Percentiles rank a stretch among this genome's conserved stretches.
These are phyloP conservation scores for Tachystola acroxantha DNA, from an alignment of 2,888 invertebrate species.

Conservation along the genomic window DNA sequence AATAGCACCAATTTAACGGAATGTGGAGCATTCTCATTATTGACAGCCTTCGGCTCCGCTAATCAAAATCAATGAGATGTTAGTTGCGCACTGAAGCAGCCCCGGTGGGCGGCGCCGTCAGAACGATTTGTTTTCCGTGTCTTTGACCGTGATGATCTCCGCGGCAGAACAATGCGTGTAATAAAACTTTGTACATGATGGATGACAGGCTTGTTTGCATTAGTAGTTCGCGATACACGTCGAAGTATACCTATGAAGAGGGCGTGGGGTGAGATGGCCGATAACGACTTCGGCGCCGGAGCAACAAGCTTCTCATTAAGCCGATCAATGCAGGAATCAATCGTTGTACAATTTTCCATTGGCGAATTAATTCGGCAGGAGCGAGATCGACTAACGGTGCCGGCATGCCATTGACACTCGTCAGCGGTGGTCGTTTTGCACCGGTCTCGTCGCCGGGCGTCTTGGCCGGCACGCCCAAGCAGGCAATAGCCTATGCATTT, in stretches of 20 bases:
- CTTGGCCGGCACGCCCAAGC: not conserved
- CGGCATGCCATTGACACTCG: slow-evolving; percentile 74
- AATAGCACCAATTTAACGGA: slow-evolving; percentile 28
- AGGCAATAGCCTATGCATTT: slow-evolving; percentile 1
- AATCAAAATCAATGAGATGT: slow-evolving; percentile 38
- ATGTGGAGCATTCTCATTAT: slow-evolving; percentile 41
- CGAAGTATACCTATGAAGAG: slow-evolving; percentile 22
- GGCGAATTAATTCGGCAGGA: slow-evolving; percentile 73
- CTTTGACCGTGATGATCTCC: slow-evolving; percentile 54
- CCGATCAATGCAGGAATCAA: slow-evolving; percentile 62
- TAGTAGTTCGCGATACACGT: slow-evolving; percentile 29
- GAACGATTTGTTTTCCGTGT: slow-evolving; percentile 42
- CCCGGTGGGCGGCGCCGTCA: slow-evolving; percentile 27
- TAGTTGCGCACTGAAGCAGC: slow-evolving; percentile 23
- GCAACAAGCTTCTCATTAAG: slow-evolving; percentile 65
- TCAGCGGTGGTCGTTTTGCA: slow-evolving; percentile 50
- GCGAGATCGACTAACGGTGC: slow-evolving; percentile 74
- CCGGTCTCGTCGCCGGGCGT: slow-evolving; percentile 15
- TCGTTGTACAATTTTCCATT: slow-evolving; percentile 61
- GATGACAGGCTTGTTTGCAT: slow-evolving; percentile 24
- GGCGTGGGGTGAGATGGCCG: slow-evolving; percentile 44
- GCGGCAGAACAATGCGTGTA: slow-evolving; percentile 42
- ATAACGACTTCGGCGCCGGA: slow-evolving; percentile 52
- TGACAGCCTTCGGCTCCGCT: slow-evolving; percentile 34
- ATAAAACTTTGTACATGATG: slow-evolving; percentile 26